Conservation (phyloP, 2,888 invertebrate species). For the Chymomyza amoena region DNA sequence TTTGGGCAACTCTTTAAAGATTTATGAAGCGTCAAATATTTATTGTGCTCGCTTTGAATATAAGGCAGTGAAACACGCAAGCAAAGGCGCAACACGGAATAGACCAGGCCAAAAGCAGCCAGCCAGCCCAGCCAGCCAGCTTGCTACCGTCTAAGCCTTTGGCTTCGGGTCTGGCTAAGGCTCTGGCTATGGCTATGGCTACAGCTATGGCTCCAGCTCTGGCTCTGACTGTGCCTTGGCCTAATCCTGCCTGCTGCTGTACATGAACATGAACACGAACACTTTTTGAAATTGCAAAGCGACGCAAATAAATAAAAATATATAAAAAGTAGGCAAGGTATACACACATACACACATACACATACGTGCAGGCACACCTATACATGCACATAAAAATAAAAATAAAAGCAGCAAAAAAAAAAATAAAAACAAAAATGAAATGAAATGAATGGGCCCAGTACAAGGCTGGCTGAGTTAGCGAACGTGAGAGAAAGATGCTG, state of each 20-base stretch:
- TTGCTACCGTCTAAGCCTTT: conserved; percentile 13
- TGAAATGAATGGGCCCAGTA: conserved; percentile 61
- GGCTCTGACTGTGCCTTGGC: background rate
- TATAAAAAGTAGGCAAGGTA: conserved; percentile 67
- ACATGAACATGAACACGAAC: conserved; percentile 45
- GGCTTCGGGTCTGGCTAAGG: background rate
- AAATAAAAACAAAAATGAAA: conserved; percentile 60
- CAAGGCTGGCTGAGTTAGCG: conserved; percentile 18
- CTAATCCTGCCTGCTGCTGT: background rate
- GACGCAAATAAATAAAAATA: conserved; percentile 71
- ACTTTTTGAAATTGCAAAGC: conserved; percentile 74
- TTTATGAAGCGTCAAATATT: conserved; percentile 77
- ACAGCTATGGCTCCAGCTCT: background rate
- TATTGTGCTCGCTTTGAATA: conserved; percentile 75
- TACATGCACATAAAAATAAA: conserved; percentile 49
- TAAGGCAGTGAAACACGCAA: conserved; percentile 70
- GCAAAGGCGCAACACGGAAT: conserved; percentile 58
- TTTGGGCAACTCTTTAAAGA: conserved; percentile 75
- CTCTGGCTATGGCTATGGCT: no score
- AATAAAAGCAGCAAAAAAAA: conserved; percentile 62
- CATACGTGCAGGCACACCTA: background rate
- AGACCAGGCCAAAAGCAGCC: conserved; percentile 31
- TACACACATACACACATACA: conserved; percentile 7
- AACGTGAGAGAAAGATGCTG: background rate
- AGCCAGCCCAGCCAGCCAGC: background rate